Conservation (phyloP, 2,888 invertebrate genomes). For the Caenorhabditis uteleia region DNA sequence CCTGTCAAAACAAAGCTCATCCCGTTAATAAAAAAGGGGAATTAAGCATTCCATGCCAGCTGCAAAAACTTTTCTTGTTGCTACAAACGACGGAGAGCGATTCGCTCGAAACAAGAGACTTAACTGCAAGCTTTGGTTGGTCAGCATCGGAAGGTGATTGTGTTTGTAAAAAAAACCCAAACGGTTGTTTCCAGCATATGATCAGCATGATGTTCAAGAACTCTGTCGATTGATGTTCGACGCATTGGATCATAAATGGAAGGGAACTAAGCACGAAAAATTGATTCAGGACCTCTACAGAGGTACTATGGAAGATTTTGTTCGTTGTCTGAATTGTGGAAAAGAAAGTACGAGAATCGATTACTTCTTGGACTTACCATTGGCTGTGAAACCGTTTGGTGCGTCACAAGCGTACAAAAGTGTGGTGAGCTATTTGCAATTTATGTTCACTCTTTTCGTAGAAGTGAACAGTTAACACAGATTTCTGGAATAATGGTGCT, state of each 20-base stretch:
- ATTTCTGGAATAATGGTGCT: neutral
- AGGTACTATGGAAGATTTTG: constrained; percentile 84
- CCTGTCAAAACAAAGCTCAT: constrained; percentile 10
- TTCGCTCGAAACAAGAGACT: constrained; percentile 84
- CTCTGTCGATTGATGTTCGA: constrained; percentile 89
- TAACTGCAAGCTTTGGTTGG: constrained; percentile 89
- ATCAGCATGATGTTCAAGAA: constrained; percentile 90
- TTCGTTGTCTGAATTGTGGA: constrained; percentile 82
- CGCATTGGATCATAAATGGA: constrained; percentile 83
- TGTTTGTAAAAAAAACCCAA: constrained; percentile 60
- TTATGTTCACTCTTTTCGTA: no score
- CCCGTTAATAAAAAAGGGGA: constrained; percentile 73
- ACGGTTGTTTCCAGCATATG: no score
- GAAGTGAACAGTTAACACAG: neutral
- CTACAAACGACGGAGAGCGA: constrained; percentile 82
- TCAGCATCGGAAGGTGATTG: constrained; percentile 83
- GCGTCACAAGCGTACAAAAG: constrained; percentile 80
- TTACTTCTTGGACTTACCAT: constrained; percentile 84
- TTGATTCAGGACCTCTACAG: constrained; percentile 79
- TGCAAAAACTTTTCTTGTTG: constrained; percentile 84
- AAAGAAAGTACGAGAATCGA: constrained; percentile 84
- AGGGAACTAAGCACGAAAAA: constrained; percentile 80
- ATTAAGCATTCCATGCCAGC: constrained; percentile 82
- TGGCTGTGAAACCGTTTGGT: constrained; percentile 85
- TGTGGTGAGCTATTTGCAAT: constrained; percentile 76